These are phyloP conservation scores for Automeris io DNA, from an alignment of 2,888 invertebrate genomes.

Conservation along the genomic window DNA sequence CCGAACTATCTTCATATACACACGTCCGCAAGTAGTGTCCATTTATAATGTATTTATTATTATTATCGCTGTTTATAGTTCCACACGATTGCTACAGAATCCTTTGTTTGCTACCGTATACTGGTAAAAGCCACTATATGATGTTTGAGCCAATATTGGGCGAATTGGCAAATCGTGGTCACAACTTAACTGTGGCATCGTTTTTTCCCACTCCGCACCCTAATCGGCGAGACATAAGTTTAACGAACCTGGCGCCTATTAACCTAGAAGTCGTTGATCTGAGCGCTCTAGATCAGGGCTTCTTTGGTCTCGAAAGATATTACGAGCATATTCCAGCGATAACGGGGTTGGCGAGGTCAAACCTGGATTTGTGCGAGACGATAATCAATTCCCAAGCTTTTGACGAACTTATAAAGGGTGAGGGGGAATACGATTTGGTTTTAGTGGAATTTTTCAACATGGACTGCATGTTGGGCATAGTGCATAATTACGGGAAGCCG, in stretches of 20 bases:
- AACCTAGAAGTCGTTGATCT: constrained; percentile 37
- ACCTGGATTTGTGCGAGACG: constrained; percentile 33
- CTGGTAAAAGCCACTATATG: constrained; percentile 69
- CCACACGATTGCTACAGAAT: constrained; percentile 34
- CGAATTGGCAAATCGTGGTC: constrained; percentile 53
- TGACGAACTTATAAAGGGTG: constrained; percentile 33
- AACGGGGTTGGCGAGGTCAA: constrained; percentile 23
- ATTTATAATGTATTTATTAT: constrained; percentile 13
- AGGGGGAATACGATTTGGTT: constrained; percentile 60
- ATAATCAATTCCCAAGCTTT: constrained; percentile 35
- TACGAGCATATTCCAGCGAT: constrained; percentile 21
- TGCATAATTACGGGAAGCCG: constrained; percentile 52
- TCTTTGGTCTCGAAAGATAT: constrained; percentile 23
- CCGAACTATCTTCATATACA: constrained; percentile 1
- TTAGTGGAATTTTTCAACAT: constrained; percentile 67
- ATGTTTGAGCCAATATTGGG: constrained; percentile 61
- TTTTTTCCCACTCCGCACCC: constrained; percentile 45
- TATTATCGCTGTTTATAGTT: constrained; percentile 17
- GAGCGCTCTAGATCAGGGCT: constrained; percentile 22
- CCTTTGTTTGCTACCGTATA: constrained; percentile 56
- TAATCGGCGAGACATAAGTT: constrained; percentile 39
- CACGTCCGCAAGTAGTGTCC: constrained; percentile 13
- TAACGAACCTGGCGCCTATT: constrained; percentile 26
- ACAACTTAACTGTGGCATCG: constrained; percentile 64
- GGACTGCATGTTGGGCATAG: constrained; percentile 63